Conservation (phyloP, 2,797 vertebrate genomes). For the Xenentodon cancila region DNA sequence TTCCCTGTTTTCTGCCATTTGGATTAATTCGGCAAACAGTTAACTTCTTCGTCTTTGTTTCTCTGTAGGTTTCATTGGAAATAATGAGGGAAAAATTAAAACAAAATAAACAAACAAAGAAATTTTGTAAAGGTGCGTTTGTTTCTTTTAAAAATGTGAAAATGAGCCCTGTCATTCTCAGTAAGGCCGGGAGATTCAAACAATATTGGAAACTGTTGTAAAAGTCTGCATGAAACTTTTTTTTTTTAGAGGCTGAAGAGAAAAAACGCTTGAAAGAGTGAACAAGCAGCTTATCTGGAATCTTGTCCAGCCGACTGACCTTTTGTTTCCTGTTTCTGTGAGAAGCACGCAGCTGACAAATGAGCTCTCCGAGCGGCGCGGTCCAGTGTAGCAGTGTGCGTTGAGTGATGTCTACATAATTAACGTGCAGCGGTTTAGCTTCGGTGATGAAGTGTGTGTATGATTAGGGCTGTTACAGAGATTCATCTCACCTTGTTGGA, state of each 20-base stretch:
- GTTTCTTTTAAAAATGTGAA: neutral
- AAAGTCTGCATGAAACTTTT: slow-evolving; percentile 5
- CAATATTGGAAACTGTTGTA: neutral
- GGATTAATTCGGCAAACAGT: neutral
- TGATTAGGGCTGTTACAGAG: slow-evolving; percentile 82
- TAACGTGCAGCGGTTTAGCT: slow-evolving; percentile 77
- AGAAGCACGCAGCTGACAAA: slow-evolving; percentile 73
- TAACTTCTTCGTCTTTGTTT: slow-evolving; percentile 2
- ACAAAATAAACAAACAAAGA: too few relatives aligned
- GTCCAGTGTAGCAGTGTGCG: slow-evolving; percentile 70
- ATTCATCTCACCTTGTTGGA: slow-evolving; percentile 77
- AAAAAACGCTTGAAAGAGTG: slow-evolving; percentile 43
- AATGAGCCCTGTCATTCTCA: neutral
- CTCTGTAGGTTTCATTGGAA: neutral
- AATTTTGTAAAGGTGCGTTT: neutral
- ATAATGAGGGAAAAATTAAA: too few relatives aligned
- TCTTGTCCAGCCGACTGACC: slow-evolving; percentile 67
- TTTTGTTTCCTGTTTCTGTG: slow-evolving; percentile 72
- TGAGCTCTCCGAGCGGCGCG: slow-evolving; percentile 68
- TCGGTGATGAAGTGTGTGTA: slow-evolving; percentile 81
- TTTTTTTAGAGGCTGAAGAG: slow-evolving; percentile 24
- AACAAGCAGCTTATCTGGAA: slow-evolving; percentile 56
- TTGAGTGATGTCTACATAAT: slow-evolving; percentile 86
- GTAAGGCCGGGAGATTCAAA: neutral
- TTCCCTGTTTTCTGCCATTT: too few relatives aligned